phyloP scores from a whole-genome alignment of 2,113 vertebrate genomes.

The Actinemys pallida region DNA sequence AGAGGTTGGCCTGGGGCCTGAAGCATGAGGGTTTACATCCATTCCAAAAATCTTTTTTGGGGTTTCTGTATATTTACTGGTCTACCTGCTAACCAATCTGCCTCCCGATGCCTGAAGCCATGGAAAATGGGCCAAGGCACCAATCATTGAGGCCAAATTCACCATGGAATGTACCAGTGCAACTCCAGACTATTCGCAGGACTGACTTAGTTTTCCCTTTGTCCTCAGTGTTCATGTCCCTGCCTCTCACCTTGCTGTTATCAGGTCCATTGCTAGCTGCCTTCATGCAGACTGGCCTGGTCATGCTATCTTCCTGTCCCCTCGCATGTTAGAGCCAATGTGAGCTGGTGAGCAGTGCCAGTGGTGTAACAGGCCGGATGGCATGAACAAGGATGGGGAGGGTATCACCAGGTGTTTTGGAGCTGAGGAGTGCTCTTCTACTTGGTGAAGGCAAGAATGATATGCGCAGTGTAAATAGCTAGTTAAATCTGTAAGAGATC shows the following conservation, averaged over 20 bases:
- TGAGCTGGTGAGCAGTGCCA: not conserved
- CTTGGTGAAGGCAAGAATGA: not conserved
- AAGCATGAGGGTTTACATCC: not conserved
- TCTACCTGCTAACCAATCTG: not conserved
- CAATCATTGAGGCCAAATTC: not conserved
- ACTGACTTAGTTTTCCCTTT: not conserved
- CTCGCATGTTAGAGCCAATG: not conserved
- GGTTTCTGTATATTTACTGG: not conserved
- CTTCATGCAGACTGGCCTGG: not conserved
- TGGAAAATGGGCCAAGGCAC: accelerated
- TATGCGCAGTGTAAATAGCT: not conserved
- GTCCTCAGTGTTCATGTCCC: accelerated
- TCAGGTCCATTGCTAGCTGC: accelerated
- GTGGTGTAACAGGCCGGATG: not conserved
- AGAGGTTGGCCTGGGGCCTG: not conserved
- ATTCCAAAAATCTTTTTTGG: not conserved
- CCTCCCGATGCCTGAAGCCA: not conserved
- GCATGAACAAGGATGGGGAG: not conserved
- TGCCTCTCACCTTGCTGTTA: accelerated
- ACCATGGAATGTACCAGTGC: not conserved
- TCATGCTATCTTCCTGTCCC: accelerated
- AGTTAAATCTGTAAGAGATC: not conserved
- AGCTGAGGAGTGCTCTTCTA: not conserved
- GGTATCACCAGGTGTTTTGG: not conserved
- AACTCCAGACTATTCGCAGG: not conserved